These are phyloP conservation scores for Latrodectus geometricus DNA, from an alignment of 1,140 invertebrate species.

Conservation along the genomic window DNA sequence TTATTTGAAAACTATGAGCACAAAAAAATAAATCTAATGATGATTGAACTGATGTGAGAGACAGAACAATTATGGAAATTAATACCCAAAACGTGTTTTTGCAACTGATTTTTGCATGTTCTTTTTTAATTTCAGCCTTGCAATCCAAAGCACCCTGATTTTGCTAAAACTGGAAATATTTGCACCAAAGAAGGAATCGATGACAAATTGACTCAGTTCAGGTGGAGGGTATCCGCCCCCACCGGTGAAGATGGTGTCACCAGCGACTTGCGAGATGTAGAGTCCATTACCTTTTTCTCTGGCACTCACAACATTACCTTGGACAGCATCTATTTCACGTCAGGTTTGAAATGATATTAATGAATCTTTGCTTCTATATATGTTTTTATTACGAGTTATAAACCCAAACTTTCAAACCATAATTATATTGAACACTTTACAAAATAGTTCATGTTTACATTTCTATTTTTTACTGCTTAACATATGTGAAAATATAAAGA, in stretches of 20 bases:
- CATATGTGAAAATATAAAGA: too few relatives aligned
- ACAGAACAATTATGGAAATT: not conserved
- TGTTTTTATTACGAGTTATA: too few relatives aligned
- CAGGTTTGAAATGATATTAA: constrained; percentile 66
- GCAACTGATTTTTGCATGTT: not conserved
- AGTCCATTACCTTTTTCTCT: constrained; percentile 69
- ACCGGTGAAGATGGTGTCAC: constrained; percentile 66
- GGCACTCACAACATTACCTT: constrained; percentile 67
- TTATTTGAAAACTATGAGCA: too few relatives aligned
- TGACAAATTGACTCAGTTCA: constrained; percentile 68
- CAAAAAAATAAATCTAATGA: too few relatives aligned
- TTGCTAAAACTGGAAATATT: constrained; percentile 65
- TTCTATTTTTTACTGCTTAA: too few relatives aligned
- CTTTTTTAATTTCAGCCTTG: constrained; percentile 66
- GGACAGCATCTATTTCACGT: constrained; percentile 70
- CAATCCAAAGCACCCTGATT: constrained; percentile 70
- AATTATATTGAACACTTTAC: too few relatives aligned
- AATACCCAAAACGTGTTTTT: not conserved
- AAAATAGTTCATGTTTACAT: too few relatives aligned
- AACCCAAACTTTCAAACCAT: too few relatives aligned
- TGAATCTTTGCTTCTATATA: too few relatives aligned
- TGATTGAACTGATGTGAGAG: too few relatives aligned
- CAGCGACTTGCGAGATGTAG: constrained; percentile 66
- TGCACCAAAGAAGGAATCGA: constrained; percentile 68
- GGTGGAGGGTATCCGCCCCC: constrained; percentile 69